These are phyloP conservation scores for Thereva unica DNA, from an alignment of 2,888 invertebrate species.

Conservation along the genomic window DNA sequence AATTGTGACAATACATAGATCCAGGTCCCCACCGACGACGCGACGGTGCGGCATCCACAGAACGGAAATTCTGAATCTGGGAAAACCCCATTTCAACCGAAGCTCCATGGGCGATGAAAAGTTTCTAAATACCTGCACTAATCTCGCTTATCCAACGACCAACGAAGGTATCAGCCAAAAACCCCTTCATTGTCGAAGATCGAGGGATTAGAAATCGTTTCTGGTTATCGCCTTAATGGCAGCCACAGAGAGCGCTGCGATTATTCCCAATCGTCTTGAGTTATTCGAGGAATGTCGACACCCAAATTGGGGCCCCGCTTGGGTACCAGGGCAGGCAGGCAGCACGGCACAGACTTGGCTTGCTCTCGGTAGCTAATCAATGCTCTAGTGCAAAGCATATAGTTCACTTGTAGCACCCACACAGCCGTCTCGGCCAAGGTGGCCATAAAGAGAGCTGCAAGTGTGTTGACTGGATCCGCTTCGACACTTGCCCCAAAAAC, in stretches of 20 bases:
- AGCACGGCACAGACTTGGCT: neutral
- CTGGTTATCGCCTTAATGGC: neutral
- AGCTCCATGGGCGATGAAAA: no score
- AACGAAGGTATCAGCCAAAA: no score
- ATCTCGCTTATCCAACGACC: no score
- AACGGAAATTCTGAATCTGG: no score
- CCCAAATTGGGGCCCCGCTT: constrained; percentile 15
- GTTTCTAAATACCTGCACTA: no score
- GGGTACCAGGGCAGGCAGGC: no score
- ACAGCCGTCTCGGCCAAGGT: constrained; percentile 10
- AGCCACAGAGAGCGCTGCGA: neutral
- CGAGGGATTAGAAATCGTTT: constrained; percentile 11
- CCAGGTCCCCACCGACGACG: no score
- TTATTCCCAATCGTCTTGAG: constrained; percentile 10
- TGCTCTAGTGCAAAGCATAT: constrained; percentile 2
- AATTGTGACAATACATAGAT: no score
- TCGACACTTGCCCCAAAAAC: no score
- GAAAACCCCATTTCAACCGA: no score
- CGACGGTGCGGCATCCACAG: no score
- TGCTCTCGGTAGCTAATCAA: constrained; percentile 25
- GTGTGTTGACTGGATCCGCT: neutral
- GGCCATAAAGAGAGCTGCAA: constrained; percentile 3
- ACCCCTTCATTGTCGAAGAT: neutral
- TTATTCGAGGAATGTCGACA: constrained; percentile 30
- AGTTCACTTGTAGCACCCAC: neutral